phyloP scores from a whole-genome alignment of 2,113 vertebrate genomes.

The Xenotilapia caudafasciata region DNA sequence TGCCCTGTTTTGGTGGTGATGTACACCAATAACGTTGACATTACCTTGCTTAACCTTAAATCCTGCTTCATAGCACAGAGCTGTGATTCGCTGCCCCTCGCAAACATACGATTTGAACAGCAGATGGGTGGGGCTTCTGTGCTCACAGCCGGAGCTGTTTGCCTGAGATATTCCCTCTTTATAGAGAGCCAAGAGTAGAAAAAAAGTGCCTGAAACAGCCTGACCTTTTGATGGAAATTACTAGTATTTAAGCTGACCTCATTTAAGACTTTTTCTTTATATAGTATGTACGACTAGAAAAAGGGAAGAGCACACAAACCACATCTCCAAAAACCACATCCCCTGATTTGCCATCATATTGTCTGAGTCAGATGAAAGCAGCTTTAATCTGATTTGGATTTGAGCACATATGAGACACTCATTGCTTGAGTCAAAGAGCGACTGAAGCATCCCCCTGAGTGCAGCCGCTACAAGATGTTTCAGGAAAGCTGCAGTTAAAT shows the following conservation, averaged over 20 bases:
- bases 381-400: neutral
- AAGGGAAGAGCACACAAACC: neutral
- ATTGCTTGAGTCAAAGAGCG: neutral
- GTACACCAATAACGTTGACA: neutral
- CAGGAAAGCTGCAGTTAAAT: neutral
- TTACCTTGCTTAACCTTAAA: neutral
- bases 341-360: neutral
- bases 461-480: neutral
- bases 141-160: neutral
- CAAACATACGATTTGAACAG: neutral
- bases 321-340: neutral
- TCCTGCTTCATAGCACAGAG: neutral
- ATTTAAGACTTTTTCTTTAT: neutral
- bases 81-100: neutral
- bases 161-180: neutral
- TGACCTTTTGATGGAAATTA: neutral
- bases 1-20: neutral
- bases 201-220: neutral
- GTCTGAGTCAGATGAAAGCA: neutral
- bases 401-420: neutral
- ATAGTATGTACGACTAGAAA: neutral
- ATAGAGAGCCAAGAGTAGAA: neutral
- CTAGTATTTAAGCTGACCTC: neutral
- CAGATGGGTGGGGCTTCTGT: neutral
- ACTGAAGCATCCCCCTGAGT: neutral